phyloP scores from a whole-genome alignment of 2,113 vertebrate species.

The Xenopus borealis region DNA sequence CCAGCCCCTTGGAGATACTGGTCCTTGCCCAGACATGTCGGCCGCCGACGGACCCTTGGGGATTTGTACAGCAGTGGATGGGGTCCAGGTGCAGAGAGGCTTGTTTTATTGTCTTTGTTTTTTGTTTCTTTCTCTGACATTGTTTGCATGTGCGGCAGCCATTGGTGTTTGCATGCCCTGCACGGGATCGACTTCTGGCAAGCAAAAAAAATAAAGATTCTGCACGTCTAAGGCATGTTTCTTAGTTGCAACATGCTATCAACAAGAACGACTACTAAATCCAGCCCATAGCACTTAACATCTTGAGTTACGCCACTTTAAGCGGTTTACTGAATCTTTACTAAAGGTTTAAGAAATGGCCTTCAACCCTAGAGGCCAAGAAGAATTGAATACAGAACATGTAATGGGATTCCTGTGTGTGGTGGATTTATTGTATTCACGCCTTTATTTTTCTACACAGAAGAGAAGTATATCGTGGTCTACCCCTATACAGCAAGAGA shows the following conservation, averaged over 20 bases:
- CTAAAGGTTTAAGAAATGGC: not conserved
- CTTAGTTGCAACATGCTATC: conserved; percentile 7
- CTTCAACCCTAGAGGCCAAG: not conserved
- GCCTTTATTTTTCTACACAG: conserved; percentile 59
- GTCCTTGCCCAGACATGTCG: conserved; percentile 89
- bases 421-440: too few relatives aligned
- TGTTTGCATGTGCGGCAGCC: conserved; percentile 57
- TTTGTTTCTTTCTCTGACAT: conserved; percentile 46
- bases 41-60: conserved; percentile 92
- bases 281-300: conserved; percentile 4
- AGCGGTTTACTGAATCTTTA: too few relatives aligned
- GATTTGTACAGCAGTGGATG: conserved; percentile 92
- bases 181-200: conserved; percentile 50
- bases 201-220: not conserved
- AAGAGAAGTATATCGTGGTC: conserved; percentile 91
- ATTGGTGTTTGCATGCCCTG: conserved; percentile 48
- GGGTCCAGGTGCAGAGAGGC: conserved; percentile 87
- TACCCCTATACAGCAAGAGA: conserved; percentile 89
- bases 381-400: too few relatives aligned
- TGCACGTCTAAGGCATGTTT: conserved; percentile 29
- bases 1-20: conserved; percentile 92
- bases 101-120: conserved; percentile 49
- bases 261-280: not conserved
- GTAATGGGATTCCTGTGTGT: too few relatives aligned
- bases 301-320: too few relatives aligned